Conservation (phyloP, 2,113 vertebrate genomes). For the Variabilichromis moorii region DNA sequence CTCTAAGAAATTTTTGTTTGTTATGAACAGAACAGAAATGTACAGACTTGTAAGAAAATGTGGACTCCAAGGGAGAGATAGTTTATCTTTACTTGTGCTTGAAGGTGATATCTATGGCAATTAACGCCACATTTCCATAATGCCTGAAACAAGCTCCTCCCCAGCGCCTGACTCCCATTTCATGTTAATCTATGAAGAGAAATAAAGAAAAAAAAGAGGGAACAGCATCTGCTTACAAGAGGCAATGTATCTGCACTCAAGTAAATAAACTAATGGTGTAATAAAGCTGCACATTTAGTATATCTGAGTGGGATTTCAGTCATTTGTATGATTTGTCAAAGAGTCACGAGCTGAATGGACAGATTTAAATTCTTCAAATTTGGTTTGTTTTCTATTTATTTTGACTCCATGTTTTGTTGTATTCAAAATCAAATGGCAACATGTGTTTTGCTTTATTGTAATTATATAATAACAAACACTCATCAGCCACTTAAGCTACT, state of each 20-base stretch:
- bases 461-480: not conserved
- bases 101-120: conserved; percentile 16
- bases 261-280: not conserved
- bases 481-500: not conserved
- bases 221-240: not conserved
- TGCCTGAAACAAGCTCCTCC: not conserved
- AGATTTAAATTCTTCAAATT: not conserved
- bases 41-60: conserved; percentile 1
- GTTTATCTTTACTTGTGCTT: conserved; percentile 1
- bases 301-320: not conserved
- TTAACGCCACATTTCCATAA: conserved; percentile 24
- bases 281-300: not conserved
- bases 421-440: not conserved
- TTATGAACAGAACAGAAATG: not conserved
- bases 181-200: not conserved
- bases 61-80: not conserved
- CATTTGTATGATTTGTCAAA: not conserved
- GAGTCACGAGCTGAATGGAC: not conserved
- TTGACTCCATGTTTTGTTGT: not conserved
- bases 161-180: not conserved
- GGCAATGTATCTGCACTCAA: not conserved
- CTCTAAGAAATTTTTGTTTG: conserved; percentile 33
- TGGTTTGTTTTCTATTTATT: not conserved
- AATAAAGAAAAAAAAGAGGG: not conserved
- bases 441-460: not conserved